Base-by-base conservation (phyloP, 2,113 vertebrate species). In the Sakesphorus luctuosus region DNA sequence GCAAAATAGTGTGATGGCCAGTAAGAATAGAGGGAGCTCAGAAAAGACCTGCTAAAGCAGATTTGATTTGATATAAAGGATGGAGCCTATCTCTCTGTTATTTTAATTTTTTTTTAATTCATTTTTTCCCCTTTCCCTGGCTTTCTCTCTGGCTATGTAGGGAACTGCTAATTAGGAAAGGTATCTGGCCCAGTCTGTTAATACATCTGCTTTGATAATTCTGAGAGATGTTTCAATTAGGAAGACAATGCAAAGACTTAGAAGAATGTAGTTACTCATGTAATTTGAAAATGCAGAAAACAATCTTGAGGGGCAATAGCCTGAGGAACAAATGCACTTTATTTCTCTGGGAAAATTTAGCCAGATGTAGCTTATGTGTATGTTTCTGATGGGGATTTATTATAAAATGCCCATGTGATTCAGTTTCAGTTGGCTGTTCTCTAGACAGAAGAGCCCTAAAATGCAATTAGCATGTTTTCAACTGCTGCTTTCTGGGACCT, bases 201-300 rank as follows among this genome's bases (percentile, higher is more conserved):
- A 92, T 94, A 87, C 67, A 46, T 94, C 74, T 92, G 38, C 43
- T 78, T 74, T 93, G 67, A 87, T 94, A 91, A 87, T 46, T 55
- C 77, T 66, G 43, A 81, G 63, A 29, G 69, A 76, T 93, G 36
- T 88, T 97, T 91, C 89, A 97, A 95, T 82, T 91, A 85, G 81
- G 81, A 68, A 73, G n/a, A 90, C 33, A 72, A 87, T 82, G 46
- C 50, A 83, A 58, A 94, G 78, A 84, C 87, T 94, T 82, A 36
- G 18, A 91, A 84, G n/a, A 87, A 58, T 12, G 7, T 56, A 83
- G 86, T 96, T 94, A 81, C 56, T 85, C 1, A 0, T 66, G 73
- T 73, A 85, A 96, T 94, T 77, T 67, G 46, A 95, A 97, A 76
- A 73, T 52, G 77, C 69, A 90, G 26, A 56, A 33, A 93, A 86